Conservation (phyloP, 2,888 invertebrate species). For the Epsilonema sp. region DNA sequence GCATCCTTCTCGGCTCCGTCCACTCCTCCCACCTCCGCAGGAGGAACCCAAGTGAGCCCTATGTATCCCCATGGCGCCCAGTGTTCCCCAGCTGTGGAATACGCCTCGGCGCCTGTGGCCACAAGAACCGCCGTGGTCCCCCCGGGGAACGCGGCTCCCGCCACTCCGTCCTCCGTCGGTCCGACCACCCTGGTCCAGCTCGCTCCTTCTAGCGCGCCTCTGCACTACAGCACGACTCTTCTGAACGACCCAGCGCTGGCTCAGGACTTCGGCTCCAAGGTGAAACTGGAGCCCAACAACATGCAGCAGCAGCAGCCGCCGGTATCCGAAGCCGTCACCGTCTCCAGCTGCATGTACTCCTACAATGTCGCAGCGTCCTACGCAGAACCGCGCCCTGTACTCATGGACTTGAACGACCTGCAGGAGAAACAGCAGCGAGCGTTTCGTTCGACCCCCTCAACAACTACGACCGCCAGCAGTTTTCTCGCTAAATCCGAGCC, state of each 20-base stretch:
- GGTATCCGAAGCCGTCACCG: not conserved
- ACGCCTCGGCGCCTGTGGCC: too few species aligned
- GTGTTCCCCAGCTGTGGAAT: not conserved
- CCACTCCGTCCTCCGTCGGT: not conserved
- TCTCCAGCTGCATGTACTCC: too few species aligned
- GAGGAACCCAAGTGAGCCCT: not conserved
- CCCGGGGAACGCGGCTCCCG: too few species aligned
- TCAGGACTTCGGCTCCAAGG: conserved; percentile 11
- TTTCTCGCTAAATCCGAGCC: too few species aligned
- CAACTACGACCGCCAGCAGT: too few species aligned
- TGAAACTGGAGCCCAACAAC: conserved; percentile 27
- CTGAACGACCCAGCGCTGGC: not conserved
- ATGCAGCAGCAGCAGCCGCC: too few species aligned
- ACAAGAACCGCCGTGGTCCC: too few species aligned
- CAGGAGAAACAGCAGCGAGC: too few species aligned
- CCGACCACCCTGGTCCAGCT: not conserved
- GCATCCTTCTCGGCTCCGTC: not conserved
- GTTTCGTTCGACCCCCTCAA: too few species aligned
- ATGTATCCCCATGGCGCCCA: not conserved
- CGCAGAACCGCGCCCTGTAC: too few species aligned
- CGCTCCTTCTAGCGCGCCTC: not conserved
- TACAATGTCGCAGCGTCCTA: too few species aligned
- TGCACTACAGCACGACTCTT: not conserved
- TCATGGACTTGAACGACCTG: too few species aligned
- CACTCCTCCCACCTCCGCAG: not conserved